A percentile compares a stretch with the other conserved stretches of the same genome.
These are phyloP conservation scores for Hippopotamyrus pictus DNA, from an alignment of 2,797 vertebrate species.

Conservation along the genomic window DNA sequence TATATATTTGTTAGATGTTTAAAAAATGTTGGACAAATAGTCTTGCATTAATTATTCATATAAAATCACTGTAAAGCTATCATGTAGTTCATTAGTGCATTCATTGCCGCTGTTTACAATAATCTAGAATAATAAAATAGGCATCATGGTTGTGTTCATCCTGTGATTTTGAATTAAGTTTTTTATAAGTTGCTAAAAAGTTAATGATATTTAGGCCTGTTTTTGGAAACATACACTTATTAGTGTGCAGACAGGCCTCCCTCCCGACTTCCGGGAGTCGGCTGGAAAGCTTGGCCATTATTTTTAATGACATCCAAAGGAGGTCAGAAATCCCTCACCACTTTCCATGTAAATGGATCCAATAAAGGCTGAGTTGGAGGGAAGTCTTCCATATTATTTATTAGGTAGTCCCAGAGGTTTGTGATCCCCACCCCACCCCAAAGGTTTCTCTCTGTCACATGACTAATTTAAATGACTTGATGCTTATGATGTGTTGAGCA, in stretches of 20 bases:
- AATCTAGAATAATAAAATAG: not conserved
- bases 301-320: constrained; percentile 23
- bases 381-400: constrained; percentile 44
- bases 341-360: constrained; percentile 41
- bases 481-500: constrained; percentile 35
- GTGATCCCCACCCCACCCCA: constrained; percentile 23
- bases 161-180: not conserved
- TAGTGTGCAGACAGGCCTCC: not conserved
- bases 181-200: not conserved
- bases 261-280: not conserved
- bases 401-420: not conserved
- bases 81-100: not conserved
- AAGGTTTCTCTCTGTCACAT: constrained; percentile 36
- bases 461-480: constrained; percentile 51
- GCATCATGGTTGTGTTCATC: not conserved
- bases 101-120: not conserved
- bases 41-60: not conserved
- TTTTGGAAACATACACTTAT: not conserved
- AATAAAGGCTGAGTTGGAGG: constrained; percentile 42
- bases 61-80: not conserved
- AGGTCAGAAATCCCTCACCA: not conserved
- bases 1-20: not conserved
- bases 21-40: not conserved
- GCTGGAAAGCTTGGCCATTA: constrained; percentile 18
- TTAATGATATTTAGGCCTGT: not conserved